phyloP scores from a whole-genome alignment of 2,888 invertebrate genomes.

The Trisateles emortualis region DNA sequence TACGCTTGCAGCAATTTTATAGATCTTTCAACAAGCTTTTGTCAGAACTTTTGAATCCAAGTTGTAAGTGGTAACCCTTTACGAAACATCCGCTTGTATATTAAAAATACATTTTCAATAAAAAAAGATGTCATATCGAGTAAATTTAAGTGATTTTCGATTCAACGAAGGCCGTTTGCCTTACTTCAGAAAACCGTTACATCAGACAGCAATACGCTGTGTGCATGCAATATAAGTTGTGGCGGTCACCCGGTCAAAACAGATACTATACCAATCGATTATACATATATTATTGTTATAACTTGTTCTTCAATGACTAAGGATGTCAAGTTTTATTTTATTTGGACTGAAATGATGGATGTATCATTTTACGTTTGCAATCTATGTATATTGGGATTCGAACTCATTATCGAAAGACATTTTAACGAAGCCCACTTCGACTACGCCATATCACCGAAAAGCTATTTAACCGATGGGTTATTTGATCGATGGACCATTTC shows the following conservation, averaged over 20 bases:
- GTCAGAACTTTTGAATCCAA: too few relatives aligned
- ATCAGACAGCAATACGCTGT: slow-evolving; percentile 1
- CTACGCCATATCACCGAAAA: too few relatives aligned
- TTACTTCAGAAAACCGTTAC: slow-evolving; percentile 11
- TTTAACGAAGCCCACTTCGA: too few relatives aligned
- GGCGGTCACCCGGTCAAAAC: slow-evolving; percentile 1
- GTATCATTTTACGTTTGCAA: not conserved
- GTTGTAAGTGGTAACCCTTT: too few relatives aligned
- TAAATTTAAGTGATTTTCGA: slow-evolving; percentile 7
- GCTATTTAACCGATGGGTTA: too few relatives aligned
- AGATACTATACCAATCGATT: not conserved
- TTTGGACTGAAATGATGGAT: not conserved
- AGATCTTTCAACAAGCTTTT: too few relatives aligned
- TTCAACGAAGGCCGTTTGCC: slow-evolving; percentile 8
- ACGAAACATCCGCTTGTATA: too few relatives aligned
- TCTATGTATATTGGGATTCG: too few relatives aligned
- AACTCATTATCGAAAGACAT: too few relatives aligned
- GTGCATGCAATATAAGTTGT: not conserved
- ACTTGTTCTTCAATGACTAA: slow-evolving; percentile 1
- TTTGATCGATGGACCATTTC: too few relatives aligned
- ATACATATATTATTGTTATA: not conserved
- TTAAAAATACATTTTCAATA: too few relatives aligned
- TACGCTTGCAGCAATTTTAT: too few relatives aligned
- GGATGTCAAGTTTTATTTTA: not conserved
- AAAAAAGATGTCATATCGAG: not conserved